Evolutionary conservation across 2,113 vertebrate genomes (phyloP), one percentile per base, ranked within the genome.

Genomic region (Carassius auratus): DNA sequence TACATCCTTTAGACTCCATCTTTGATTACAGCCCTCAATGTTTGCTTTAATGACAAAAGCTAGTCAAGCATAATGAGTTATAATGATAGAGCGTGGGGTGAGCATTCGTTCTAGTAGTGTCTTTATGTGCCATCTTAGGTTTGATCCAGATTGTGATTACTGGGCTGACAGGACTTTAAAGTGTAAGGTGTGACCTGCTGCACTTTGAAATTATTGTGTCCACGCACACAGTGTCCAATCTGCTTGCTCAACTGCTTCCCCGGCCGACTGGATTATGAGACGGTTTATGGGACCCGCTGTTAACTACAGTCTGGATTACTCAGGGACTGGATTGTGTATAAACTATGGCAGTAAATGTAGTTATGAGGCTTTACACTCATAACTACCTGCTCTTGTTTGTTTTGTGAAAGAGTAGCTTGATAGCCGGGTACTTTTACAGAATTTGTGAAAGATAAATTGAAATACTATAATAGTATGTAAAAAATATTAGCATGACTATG

Each of bases 51-150:
- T 19, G 75, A 84, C 80, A 84, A 86, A 73, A 76, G 84, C 86
- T 88, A 85, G 85, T 84, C 79, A 66, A 77, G 62, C 71, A 87
- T 91, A 92, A 92, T 89, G 84, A 92, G 75, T 82, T 64, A 88
- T 89, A 92, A 90, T 90, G 84, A 89, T 14, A 90, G 87, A 84
- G 86, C 81, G 81, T 7, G 42, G n/a, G 38, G 42, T 50, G 68
- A 84, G 45, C 71, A 71, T 78, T 55, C 69, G 76, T 81, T 62
- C 42, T 33, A 45, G 36, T 59, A 62, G 81, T 7, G 45, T 50
- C n/a, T 77, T 75, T 86, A 69, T 62, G 62, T 26, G 42, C 69
- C 82, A 21, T 82, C 75, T 91, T 85, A 79, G 80, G 78, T 82
- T 84, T 81, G 52, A 62, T 84, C 61, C 68, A 82, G 33, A 48